Evolutionary conservation across 2,797 vertebrate genomes (phyloP), one percentile per base, ranked within the genome.

Genomic region (Acrocephalus scirpaceus): DNA sequence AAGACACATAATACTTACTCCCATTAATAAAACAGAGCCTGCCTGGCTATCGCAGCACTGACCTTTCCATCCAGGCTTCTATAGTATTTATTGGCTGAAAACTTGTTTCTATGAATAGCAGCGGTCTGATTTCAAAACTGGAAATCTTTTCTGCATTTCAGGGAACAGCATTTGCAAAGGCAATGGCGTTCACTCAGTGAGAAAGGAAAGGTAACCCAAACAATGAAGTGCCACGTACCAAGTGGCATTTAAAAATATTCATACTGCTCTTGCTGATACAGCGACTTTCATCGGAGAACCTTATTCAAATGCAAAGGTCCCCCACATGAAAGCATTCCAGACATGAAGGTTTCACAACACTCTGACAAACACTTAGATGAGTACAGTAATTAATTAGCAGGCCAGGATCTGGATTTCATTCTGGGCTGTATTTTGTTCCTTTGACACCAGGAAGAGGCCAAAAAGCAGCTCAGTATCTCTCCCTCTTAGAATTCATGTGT

Each of bases 1-100:
- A 91, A 92, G 83, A 92, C 88, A 76, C 92, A 88, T 84, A 96
- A 95, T 94, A 81, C 57, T 57, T 53, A 74, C 40, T 96, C 88
- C 86, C 86, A 95, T 97, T 97, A 92, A 96, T 95, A 96, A 96
- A 90, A 72, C 82, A 96, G 74, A 87, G 47, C 34, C 75, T 62
- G 61, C 57, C 64, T n/a, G 32, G 50, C 73, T 79, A 72, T 96
- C 11, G 5, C 86, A 85, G 29, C n/a, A 58, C 73, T 91, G 88
- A 93, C 94, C 88, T 94, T 93, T 79, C 80, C 91, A 36, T 92
- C 86, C 75, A 80, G 70, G 50, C 89, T 87, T 75, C 86, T 75
- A 40, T 30, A 90, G 72, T 25, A 77, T 72, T 77, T 88, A 95
- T 22, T 88, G 84, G 74, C 93, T 94, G 83, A 91, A 94, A 95